phyloP scores from a whole-genome alignment of 2,797 vertebrate species.

The Hoplostethus atlanticus region DNA sequence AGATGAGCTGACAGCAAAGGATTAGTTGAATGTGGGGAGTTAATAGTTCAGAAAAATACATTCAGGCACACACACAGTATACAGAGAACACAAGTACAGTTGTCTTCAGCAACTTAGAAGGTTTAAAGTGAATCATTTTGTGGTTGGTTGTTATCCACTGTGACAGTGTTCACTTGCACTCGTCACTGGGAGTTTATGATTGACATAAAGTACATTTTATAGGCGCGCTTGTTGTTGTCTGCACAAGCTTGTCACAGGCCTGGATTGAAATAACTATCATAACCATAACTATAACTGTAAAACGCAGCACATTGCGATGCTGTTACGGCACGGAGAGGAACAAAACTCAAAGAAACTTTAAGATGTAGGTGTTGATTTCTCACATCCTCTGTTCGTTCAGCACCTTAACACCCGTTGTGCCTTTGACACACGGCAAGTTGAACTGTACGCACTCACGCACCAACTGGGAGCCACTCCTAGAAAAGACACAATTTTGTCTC shows the following conservation, averaged over 20 bases:
- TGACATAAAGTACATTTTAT: not conserved
- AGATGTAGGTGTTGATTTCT: not conserved
- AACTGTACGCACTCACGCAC: constrained; percentile 46
- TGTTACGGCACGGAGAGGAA: constrained; percentile 18
- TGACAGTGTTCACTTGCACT: too few species aligned
- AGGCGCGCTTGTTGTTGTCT: constrained; percentile 8
- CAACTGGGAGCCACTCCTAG: constrained; percentile 33
- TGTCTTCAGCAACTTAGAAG: too few species aligned
- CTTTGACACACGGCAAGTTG: constrained; percentile 52
- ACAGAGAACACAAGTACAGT: not conserved
- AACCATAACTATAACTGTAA: constrained; percentile 36
- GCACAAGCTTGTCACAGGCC: constrained; percentile 9
- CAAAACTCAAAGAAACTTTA: constrained; percentile 24
- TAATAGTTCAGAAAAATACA: too few species aligned
- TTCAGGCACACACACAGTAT: not conserved
- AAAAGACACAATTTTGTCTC: constrained; percentile 1
- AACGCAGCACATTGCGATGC: constrained; percentile 2
- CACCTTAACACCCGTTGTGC: constrained; percentile 16
- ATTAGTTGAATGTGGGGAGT: constrained; percentile 7
- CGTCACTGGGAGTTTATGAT: too few species aligned
- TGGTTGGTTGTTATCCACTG: too few species aligned
- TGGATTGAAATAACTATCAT: not conserved
- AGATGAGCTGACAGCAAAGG: constrained; percentile 32
- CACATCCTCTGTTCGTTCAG: constrained; percentile 48
- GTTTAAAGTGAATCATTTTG: too few species aligned